A percentile compares a stretch with the other conserved stretches of the same genome.
These are phyloP conservation scores for Hyphantria cunea DNA, from an alignment of 1,140 invertebrate species.

Conservation along the genomic window DNA sequence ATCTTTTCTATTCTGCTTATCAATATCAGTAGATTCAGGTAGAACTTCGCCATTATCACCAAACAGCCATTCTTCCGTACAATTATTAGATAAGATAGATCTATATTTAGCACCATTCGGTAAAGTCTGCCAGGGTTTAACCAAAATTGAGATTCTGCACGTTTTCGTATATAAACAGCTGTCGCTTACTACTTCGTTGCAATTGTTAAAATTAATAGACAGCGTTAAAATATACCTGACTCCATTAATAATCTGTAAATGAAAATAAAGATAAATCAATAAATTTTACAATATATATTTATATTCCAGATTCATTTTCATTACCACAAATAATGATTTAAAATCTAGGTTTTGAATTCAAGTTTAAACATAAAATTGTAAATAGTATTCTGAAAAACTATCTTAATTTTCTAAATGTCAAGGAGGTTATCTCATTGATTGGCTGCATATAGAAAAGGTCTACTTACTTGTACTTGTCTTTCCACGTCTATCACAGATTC, in stretches of 20 bases:
- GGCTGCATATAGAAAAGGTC: neutral
- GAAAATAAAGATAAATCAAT: slow-evolving; percentile 24
- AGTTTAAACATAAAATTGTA: no score
- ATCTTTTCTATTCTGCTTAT: slow-evolving; percentile 35
- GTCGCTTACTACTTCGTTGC: slow-evolving; percentile 41
- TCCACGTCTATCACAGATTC: slow-evolving; percentile 65
- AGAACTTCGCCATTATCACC: slow-evolving; percentile 69
- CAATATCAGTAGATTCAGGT: slow-evolving; percentile 24
- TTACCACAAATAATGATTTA: no score
- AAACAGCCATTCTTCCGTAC: slow-evolving; percentile 73
- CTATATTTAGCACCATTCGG: slow-evolving; percentile 72
- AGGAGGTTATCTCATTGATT: no score
- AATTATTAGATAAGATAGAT: slow-evolving; percentile 75
- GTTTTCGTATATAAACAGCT: slow-evolving; percentile 42
- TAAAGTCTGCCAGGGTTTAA: slow-evolving; percentile 76
- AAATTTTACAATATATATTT: no score
- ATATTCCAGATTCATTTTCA: no score
- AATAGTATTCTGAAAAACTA: no score
- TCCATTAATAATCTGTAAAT: slow-evolving; percentile 76
- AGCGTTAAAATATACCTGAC: slow-evolving; percentile 73
- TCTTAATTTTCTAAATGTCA: no score
- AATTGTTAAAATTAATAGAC: slow-evolving; percentile 60
- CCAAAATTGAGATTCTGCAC: slow-evolving; percentile 72
- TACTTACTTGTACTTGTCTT: slow-evolving; percentile 74
- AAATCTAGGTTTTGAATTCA: no score